Percentiles rank a stretch among this genome's conserved stretches.
phyloP scores from a whole-genome alignment of 2,113 vertebrate species.

The Callocephalon fimbriatum region DNA sequence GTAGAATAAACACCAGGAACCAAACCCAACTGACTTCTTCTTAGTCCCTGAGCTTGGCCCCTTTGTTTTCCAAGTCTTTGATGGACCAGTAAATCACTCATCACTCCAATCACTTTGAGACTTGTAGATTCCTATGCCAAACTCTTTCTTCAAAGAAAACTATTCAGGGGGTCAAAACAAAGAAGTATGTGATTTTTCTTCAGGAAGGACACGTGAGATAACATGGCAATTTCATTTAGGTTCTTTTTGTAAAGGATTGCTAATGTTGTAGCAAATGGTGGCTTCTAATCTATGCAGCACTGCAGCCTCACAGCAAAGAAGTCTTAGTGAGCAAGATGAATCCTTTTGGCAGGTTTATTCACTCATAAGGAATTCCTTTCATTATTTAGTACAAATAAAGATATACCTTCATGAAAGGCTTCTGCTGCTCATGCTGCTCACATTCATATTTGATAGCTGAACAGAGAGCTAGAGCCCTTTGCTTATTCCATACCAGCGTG shows the following conservation, averaged over 20 bases:
- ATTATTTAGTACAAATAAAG: slow-evolving; percentile 57
- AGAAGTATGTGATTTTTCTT: neutral
- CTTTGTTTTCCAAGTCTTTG: neutral
- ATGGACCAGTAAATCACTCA: neutral
- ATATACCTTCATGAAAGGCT: neutral
- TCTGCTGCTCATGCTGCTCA: neutral
- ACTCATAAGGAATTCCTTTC: slow-evolving; percentile 46
- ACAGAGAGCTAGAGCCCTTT: neutral
- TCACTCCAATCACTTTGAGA: neutral
- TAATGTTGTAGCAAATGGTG: neutral
- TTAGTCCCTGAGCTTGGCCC: neutral
- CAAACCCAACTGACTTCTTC: neutral
- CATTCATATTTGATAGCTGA: slow-evolving; percentile 33
- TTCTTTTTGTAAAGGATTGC: neutral
- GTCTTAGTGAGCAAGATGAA: slow-evolving; percentile 9
- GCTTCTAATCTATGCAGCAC: neutral
- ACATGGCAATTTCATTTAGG: neutral
- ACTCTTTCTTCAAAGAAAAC: slow-evolving; percentile 8
- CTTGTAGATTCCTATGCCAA: neutral
- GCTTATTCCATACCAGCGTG: neutral
- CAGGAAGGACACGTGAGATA: neutral
- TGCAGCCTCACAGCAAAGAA: neutral
- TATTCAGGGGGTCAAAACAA: neutral
- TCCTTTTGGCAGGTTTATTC: slow-evolving; percentile 37
- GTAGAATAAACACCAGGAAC: neutral